phyloP scores from a whole-genome alignment of 2,797 vertebrate genomes.

The Myotis findleyi region DNA sequence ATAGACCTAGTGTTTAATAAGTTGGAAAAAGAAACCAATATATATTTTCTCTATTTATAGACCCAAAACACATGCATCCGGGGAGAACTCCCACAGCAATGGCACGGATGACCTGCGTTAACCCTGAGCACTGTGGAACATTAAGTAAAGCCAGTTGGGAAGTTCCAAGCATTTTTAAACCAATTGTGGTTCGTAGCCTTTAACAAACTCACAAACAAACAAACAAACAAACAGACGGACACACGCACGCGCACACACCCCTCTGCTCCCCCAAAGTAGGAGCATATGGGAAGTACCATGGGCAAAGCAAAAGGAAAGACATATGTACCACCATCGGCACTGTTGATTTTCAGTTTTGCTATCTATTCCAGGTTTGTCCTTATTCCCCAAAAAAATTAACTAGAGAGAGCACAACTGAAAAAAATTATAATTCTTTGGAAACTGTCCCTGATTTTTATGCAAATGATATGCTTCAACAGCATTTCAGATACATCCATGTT shows the following conservation, averaged over 20 bases:
- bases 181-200: constrained; percentile 83
- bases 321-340: constrained; percentile 85
- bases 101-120: constrained; percentile 87
- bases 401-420: constrained; percentile 87
- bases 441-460: constrained; percentile 93
- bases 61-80: constrained; percentile 88
- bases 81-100: constrained; percentile 85
- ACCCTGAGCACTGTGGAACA: constrained; percentile 91
- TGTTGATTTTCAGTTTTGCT: constrained; percentile 86
- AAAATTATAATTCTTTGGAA: constrained; percentile 92
- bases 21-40: constrained; percentile 86
- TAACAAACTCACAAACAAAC: constrained; percentile 76
- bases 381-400: constrained; percentile 84
- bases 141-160: constrained; percentile 87
- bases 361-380: constrained; percentile 85
- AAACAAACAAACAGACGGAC: constrained; percentile 26
- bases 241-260: background rate
- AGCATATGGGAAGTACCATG: constrained; percentile 85
- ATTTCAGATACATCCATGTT: constrained; percentile 81
- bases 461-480: constrained; percentile 87
- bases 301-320: constrained; percentile 85
- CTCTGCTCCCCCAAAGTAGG: constrained; percentile 81
- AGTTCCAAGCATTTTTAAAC: constrained; percentile 87
- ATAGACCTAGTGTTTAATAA: constrained; percentile 84
- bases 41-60: constrained; percentile 87